Percentiles rank a stretch among this genome's conserved stretches.
Conservation (phyloP, 2,797 vertebrate genomes). For the Eulemur rubriventer region DNA sequence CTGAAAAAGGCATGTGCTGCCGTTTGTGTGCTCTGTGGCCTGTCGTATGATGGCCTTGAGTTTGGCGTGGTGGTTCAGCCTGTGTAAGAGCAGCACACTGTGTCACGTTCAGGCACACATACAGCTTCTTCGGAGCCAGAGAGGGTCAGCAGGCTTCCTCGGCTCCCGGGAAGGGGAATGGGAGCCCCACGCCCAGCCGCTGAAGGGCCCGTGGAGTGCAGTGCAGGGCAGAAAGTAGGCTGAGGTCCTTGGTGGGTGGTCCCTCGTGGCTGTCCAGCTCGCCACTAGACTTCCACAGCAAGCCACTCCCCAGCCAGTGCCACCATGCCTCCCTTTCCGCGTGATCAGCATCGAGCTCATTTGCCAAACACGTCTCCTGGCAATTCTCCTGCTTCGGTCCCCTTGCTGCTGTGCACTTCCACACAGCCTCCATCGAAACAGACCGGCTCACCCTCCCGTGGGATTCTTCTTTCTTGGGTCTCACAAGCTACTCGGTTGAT, state of each 20-base stretch:
- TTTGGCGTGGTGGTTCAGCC: neutral
- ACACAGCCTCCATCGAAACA: neutral
- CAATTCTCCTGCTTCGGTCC: too few species aligned
- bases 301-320: neutral
- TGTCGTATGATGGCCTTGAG: neutral
- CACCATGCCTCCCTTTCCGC: accelerated
- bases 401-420: neutral
- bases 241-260: too few species aligned
- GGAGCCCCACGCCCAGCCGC: neutral
- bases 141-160: neutral
- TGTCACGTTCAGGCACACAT: neutral
- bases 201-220: neutral
- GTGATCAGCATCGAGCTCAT: neutral
- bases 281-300: neutral
- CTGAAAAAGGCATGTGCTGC: neutral
- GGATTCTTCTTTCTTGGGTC: neutral
- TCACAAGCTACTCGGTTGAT: neutral
- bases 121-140: neutral
- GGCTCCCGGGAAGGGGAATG: neutral
- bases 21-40: neutral
- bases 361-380: neutral
- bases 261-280: neutral
- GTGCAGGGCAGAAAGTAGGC: too few species aligned
- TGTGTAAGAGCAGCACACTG: neutral
- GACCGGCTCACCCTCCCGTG: too few species aligned